Percentiles rank a stretch among this genome's conserved stretches.
phyloP scores from a whole-genome alignment of 2,113 vertebrate genomes.

The Casuarius casuarius region DNA sequence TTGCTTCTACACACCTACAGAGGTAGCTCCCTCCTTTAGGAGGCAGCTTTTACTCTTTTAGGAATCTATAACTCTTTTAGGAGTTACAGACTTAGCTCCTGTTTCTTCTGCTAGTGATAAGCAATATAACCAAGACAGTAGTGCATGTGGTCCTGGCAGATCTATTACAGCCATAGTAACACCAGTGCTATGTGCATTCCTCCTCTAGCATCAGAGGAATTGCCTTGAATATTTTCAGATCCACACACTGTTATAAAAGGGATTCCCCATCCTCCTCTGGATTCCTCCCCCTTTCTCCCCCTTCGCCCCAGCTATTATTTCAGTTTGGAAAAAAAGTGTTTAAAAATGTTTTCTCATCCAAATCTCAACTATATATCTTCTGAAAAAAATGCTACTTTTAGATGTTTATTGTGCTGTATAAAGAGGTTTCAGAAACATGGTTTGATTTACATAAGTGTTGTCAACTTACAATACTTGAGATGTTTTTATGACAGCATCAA shows the following conservation, averaged over 20 bases:
- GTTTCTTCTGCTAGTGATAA: neutral
- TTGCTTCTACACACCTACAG: neutral
- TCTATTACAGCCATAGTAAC: neutral
- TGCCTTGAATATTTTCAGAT: neutral
- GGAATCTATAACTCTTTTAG: neutral
- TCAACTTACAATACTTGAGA: neutral
- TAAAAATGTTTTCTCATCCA: neutral
- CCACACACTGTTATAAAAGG: neutral
- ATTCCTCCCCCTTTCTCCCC: neutral
- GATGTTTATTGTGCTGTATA: neutral
- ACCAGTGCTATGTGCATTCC: rapidly evolving
- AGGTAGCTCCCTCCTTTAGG: neutral
- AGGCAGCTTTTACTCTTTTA: neutral
- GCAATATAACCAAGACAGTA: neutral
- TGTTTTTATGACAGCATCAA: neutral
- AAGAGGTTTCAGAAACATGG: neutral
- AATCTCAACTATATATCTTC: neutral
- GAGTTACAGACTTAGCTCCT: neutral
- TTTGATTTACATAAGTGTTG: neutral
- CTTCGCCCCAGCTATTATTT: neutral
- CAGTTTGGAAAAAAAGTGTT: neutral
- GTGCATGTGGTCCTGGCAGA: neutral
- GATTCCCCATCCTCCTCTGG: neutral
- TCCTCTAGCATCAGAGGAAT: neutral
- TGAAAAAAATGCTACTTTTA: neutral